Evolutionary conservation across 2,113 vertebrate genomes (phyloP).

Genomic region (Oncorhynchus tshawytscha): DNA sequence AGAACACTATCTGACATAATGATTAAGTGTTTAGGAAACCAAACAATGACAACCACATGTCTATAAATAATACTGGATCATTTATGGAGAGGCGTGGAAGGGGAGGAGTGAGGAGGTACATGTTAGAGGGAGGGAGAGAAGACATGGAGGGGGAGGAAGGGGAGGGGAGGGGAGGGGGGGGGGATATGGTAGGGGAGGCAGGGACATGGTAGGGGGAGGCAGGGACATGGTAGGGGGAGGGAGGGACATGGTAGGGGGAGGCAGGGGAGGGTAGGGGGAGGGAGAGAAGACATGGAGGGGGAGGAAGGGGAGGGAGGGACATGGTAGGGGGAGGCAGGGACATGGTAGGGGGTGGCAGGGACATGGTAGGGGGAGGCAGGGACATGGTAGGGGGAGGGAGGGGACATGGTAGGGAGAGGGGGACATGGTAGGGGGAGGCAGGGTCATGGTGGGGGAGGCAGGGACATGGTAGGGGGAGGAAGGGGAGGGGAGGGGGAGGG

Average conservation of each 20-base stretch:
- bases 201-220: no score
- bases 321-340: conserved; percentile 15
- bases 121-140: no score
- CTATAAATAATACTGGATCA: conserved; percentile 69
- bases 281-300: conserved; percentile 8
- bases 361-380: no score
- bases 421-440: no score
- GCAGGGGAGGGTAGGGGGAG: not conserved
- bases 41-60: conserved; percentile 38
- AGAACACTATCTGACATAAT: conserved; percentile 22
- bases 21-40: conserved; percentile 24
- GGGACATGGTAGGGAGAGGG: not conserved
- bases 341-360: conserved; percentile 13
- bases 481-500: no score
- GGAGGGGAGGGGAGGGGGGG: no score
- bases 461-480: no score
- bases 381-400: not conserved
- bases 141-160: no score
- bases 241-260: no score
- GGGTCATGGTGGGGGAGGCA: no score
- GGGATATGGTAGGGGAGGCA: no score
- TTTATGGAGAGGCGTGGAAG: conserved; percentile 50
- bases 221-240: no score
- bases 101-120: not conserved
- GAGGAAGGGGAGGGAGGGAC: not conserved